Evolutionary conservation across 2,797 vertebrate species (phyloP), one percentile per base, ranked within the genome.

Genomic region (Potorous gilbertii): DNA sequence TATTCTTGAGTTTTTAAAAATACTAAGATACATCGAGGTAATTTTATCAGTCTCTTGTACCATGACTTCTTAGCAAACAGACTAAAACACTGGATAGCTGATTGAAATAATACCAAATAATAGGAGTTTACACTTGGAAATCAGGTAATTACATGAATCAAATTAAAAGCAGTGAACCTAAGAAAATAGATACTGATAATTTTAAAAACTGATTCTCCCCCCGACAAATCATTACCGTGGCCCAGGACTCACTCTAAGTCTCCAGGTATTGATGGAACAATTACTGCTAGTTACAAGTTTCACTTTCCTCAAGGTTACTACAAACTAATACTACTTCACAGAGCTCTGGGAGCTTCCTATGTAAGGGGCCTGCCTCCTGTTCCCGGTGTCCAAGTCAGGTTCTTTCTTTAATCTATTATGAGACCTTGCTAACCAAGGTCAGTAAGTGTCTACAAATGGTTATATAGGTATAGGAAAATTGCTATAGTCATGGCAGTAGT

Each of bases 1-100:
- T 5, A 96, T 52, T 93, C 52, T 89, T 92, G 10, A 90, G 34
- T 90, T 46, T 87, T 96, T 94, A 55, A 91, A 91, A 81, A 92
- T 54, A 62, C 28, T 24, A 92, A 31, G 16, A 4, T 46, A 87
- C 87, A 59, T 90, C 92, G 89, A 56, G 57, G 27, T 81, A 90
- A 74, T n/a, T 66, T 94, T 94, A 94, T 59, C 31, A 34, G 24
- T 57, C 46, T 91, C 50, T 28, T 94, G 27, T 21, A 66, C 31
- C 57, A 90, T 24, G 90, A 5, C 13, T 90, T 96, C 95, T 92
- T 89, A 94, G 91, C 94, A 96, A 97, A 92, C 56, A 94, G 66
- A 21, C 34, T 74, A 66, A n/a, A n/a, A 40, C 62, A 74, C 34
- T 74, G 5, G 62, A 74, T 2, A 18, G 14, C 14, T n/a, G 62